Evolutionary conservation across 1,140 invertebrate species (phyloP).

Genomic region (Eriocheir sinensis): DNA sequence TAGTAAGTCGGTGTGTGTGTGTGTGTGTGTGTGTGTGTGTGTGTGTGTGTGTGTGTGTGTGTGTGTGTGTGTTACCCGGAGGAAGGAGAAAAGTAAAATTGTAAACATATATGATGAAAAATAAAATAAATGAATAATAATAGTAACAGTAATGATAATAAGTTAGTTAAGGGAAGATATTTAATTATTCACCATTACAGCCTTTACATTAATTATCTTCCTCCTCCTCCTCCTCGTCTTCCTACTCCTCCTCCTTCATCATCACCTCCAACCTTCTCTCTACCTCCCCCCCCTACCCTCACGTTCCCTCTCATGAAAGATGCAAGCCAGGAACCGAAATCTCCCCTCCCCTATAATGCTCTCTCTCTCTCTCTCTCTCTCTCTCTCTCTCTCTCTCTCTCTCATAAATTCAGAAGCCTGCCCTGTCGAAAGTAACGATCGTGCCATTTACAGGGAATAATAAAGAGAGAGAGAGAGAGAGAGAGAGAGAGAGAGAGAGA

Average conservation of each 20-base stretch:
- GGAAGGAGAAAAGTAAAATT: too few relatives aligned
- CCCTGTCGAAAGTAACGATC: not conserved
- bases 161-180: too few relatives aligned
- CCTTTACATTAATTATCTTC: too few relatives aligned
- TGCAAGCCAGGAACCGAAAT: not conserved
- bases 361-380: constrained; percentile 44
- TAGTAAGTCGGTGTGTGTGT: too few relatives aligned
- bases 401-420: not conserved
- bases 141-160: too few relatives aligned
- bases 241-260: not conserved
- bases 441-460: not conserved
- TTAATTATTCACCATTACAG: too few relatives aligned
- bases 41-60: too few relatives aligned
- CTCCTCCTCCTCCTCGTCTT: not conserved
- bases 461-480: not conserved
- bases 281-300: too few relatives aligned
- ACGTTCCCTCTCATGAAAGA: not conserved
- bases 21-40: too few relatives aligned
- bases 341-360: not conserved
- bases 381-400: constrained; percentile 8
- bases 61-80: too few relatives aligned
- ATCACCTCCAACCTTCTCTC: not conserved
- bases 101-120: too few relatives aligned
- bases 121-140: too few relatives aligned
- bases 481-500: constrained; percentile 1